Evolutionary conservation across 2,888 invertebrate species (phyloP).

Genomic region (Tupiocoris notatus): DNA sequence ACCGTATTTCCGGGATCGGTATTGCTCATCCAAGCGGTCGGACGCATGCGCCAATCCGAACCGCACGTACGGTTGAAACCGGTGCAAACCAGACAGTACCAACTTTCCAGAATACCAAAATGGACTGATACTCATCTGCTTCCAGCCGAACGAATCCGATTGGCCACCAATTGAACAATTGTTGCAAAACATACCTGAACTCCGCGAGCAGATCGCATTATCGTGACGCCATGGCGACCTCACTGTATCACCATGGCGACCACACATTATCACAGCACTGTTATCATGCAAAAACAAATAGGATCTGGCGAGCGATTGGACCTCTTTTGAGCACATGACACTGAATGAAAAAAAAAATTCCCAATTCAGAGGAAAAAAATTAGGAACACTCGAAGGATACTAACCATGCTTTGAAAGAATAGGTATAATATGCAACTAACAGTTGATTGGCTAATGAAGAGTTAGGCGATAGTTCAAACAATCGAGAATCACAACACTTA

Average conservation of each 20-base stretch:
- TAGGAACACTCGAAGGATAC: constrained; percentile 5
- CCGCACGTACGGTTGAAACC: too few species aligned
- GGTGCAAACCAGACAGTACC: too few species aligned
- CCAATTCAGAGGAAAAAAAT: neutral
- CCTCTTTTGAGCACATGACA: constrained; percentile 10
- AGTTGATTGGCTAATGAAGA: neutral
- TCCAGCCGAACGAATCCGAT: neutral
- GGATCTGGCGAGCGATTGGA: neutral
- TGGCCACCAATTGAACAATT: neutral
- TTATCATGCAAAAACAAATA: constrained; percentile 19
- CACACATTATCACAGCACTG: constrained; percentile 19
- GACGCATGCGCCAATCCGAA: too few species aligned
- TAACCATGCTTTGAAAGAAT: constrained; percentile 34
- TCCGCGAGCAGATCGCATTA: neutral
- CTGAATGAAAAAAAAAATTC: neutral
- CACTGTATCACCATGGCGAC: constrained; percentile 24
- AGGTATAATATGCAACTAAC: constrained; percentile 5
- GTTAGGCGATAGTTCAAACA: constrained; percentile 20
- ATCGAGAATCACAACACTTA: constrained; percentile 32
- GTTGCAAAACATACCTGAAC: neutral
- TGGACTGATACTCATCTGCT: too few species aligned
- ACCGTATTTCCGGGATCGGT: too few species aligned
- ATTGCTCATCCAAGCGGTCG: too few species aligned
- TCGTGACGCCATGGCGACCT: neutral
- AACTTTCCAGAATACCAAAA: too few species aligned